Conservation (phyloP, 2,797 vertebrate species). For the Holocentrus rufus region DNA sequence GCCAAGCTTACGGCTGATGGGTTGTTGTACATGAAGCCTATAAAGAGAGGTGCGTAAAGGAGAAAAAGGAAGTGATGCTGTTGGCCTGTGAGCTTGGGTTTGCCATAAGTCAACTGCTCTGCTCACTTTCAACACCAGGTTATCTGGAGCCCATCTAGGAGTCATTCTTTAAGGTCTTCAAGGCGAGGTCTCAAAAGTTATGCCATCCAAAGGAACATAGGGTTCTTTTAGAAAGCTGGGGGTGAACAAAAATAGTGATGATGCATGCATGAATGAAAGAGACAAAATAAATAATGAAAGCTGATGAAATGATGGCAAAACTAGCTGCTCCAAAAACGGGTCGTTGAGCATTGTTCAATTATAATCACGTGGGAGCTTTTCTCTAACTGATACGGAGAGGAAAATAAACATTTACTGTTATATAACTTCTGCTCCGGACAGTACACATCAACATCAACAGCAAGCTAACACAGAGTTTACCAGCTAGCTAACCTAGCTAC, state of each 20-base stretch:
- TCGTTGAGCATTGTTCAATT: neutral
- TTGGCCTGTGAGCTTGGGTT: conserved; percentile 74
- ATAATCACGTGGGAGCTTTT: neutral
- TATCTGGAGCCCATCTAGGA: conserved; percentile 81
- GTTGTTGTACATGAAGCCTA: conserved; percentile 75
- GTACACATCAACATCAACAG: conserved; percentile 8
- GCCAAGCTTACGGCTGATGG: conserved; percentile 43
- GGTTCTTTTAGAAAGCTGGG: conserved; percentile 57
- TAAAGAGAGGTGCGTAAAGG: conserved; percentile 69
- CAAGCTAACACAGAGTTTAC: conserved; percentile 20
- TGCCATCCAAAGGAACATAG: conserved; percentile 49
- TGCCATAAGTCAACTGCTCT: conserved; percentile 82
- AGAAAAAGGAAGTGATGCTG: conserved; percentile 73
- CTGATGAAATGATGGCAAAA: neutral
- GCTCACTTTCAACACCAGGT: conserved; percentile 82
- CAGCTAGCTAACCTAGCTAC: conserved; percentile 19
- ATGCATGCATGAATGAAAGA: conserved; percentile 21
- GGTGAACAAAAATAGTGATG: conserved; percentile 47
- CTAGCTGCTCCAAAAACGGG: neutral
- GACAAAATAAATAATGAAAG: conserved; percentile 7
- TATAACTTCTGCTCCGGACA: neutral
- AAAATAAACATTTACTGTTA: neutral
- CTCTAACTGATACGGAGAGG: neutral
- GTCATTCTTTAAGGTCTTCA: conserved; percentile 69
- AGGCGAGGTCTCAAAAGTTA: conserved; percentile 24